These are phyloP conservation scores for Aspidiotus destructor DNA, from an alignment of 2,888 invertebrate genomes.

Conservation along the genomic window DNA sequence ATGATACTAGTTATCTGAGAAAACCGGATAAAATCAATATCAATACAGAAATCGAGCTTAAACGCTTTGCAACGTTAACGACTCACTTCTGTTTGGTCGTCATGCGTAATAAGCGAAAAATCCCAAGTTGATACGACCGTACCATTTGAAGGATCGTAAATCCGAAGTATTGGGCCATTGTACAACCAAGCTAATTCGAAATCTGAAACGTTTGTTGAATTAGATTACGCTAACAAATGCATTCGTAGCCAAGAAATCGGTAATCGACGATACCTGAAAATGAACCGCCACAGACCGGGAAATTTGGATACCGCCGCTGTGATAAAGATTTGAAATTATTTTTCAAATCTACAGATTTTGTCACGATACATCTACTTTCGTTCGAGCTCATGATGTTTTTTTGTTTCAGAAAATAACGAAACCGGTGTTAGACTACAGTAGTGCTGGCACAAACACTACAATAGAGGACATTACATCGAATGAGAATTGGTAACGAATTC, in stretches of 20 bases:
- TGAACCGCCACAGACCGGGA: slow-evolving; percentile 9
- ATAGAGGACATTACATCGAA: too few species aligned
- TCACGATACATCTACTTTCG: slow-evolving; percentile 18
- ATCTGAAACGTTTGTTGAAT: slow-evolving; percentile 1
- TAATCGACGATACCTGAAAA: slow-evolving; percentile 8
- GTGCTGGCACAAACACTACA: too few species aligned
- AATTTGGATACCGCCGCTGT: not conserved
- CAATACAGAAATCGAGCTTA: not conserved
- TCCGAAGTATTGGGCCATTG: slow-evolving; percentile 9
- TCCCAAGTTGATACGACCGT: slow-evolving; percentile 18
- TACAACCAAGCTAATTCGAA: slow-evolving; percentile 24
- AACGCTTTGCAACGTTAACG: not conserved
- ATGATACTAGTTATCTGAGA: slow-evolving; percentile 16
- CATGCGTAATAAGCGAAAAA: slow-evolving; percentile 17
- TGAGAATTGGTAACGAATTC: too few species aligned
- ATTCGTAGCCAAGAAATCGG: not conserved
- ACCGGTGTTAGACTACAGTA: not conserved
- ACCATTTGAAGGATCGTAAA: slow-evolving; percentile 14
- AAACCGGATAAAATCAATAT: not conserved
- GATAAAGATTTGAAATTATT: not conserved
- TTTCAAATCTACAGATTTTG: slow-evolving; percentile 14
- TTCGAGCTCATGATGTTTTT: slow-evolving; percentile 9
- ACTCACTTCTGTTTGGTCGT: slow-evolving; percentile 16
- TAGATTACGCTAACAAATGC: not conserved
- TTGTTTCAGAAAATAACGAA: not conserved